Conservation (phyloP, 1,140 invertebrate species). For the Subanguina moxae region DNA sequence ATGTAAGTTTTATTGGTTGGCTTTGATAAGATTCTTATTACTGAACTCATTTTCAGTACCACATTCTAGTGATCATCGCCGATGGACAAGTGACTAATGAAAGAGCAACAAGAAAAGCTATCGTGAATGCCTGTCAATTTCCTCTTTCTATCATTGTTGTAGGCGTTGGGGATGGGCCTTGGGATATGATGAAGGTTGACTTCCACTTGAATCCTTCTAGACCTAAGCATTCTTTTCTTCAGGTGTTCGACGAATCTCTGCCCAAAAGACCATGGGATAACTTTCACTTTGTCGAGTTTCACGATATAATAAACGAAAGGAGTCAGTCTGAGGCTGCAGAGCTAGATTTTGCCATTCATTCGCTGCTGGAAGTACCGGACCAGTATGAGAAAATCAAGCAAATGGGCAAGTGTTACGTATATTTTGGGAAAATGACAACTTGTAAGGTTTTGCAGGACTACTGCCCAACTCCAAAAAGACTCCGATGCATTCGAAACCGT, state of each 20-base stretch:
- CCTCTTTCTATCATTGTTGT: conserved; percentile 66
- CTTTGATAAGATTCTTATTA: no score
- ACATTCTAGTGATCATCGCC: conserved; percentile 64
- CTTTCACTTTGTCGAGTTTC: conserved; percentile 66
- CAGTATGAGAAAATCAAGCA: conserved; percentile 30
- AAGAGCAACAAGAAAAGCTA: conserved; percentile 61
- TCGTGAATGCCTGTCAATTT: conserved; percentile 63
- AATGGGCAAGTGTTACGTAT: not conserved
- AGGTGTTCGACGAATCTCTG: conserved; percentile 63
- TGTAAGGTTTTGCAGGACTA: not conserved
- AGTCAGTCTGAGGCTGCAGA: conserved; percentile 36
- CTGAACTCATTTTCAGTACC: conserved; percentile 58
- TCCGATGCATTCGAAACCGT: not conserved
- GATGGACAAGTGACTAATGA: conserved; percentile 65
- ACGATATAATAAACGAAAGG: conserved; percentile 55
- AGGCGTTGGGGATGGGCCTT: conserved; percentile 66
- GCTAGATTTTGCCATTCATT: conserved; percentile 56
- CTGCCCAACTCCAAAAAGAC: not conserved
- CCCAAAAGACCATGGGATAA: conserved; percentile 65
- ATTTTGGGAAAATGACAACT: no score
- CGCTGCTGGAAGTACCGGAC: conserved; percentile 55
- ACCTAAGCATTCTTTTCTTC: not conserved
- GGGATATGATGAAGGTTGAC: conserved; percentile 62
- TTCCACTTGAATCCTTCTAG: not conserved
- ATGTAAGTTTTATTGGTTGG: conserved; percentile 53